Conservation (phyloP, 2,888 invertebrate genomes). For the Hesperia comma region DNA sequence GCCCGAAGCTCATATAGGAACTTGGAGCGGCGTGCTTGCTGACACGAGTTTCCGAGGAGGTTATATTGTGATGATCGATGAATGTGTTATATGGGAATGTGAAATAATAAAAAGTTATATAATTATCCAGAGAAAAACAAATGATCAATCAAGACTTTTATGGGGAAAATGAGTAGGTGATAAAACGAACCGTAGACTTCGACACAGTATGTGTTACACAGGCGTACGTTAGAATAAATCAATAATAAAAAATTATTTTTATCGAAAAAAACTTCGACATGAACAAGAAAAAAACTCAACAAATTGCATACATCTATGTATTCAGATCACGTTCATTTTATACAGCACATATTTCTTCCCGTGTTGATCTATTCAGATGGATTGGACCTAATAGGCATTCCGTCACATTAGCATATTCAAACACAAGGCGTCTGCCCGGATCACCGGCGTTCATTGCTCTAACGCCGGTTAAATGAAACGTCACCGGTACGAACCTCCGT, state of each 20-base stretch:
- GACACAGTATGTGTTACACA: no score
- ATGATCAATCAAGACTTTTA: no score
- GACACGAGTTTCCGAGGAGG: not conserved
- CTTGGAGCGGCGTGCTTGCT: not conserved
- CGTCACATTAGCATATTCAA: slow-evolving; percentile 47
- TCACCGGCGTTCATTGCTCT: slow-evolving; percentile 35
- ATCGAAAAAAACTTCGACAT: no score
- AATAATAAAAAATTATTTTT: no score
- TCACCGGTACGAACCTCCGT: slow-evolving; percentile 50
- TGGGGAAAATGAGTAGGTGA: no score
- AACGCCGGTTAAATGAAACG: slow-evolving; percentile 52
- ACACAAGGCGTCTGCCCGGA: slow-evolving; percentile 36
- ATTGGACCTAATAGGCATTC: slow-evolving; percentile 31
- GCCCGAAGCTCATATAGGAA: slow-evolving; percentile 6
- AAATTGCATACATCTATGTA: slow-evolving; percentile 15
- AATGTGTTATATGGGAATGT: no score
- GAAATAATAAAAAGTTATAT: no score
- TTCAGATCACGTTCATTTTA: not conserved
- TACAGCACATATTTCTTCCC: slow-evolving; percentile 25
- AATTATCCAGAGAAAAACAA: no score
- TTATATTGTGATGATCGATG: not conserved
- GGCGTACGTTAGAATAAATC: no score
- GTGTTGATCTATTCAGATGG: slow-evolving; percentile 30
- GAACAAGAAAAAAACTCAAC: not conserved
- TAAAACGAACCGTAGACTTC: no score